phyloP scores from a whole-genome alignment of 2,888 invertebrate species.

The Lasioglossum marginatum region DNA sequence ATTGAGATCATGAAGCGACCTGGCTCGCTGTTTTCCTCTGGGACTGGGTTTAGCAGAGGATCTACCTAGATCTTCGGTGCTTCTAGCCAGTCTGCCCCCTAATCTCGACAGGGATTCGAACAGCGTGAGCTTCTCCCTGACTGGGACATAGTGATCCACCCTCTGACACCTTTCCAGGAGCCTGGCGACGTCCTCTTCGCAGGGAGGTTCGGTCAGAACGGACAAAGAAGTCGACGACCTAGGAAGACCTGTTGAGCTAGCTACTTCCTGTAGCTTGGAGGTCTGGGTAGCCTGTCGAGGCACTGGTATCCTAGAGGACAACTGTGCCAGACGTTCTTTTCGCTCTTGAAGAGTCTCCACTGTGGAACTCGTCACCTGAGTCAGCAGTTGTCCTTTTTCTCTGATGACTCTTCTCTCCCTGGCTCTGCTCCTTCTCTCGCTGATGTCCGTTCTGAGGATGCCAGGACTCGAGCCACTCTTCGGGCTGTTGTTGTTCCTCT shows the following conservation, averaged over 20 bases:
- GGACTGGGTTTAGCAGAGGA: conserved; percentile 84
- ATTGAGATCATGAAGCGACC: conserved; percentile 88
- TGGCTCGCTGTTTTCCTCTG: conserved; percentile 86
- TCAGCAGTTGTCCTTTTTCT: conserved; percentile 67
- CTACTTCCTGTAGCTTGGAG: conserved; percentile 27
- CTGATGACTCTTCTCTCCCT: conserved; percentile 78
- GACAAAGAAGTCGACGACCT: conserved; percentile 62
- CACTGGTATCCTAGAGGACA: conserved; percentile 73
- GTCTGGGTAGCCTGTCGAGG: conserved; percentile 55
- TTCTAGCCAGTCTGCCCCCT: conserved; percentile 87
- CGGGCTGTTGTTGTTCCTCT: conserved; percentile 67
- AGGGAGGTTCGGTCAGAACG: conserved; percentile 65
- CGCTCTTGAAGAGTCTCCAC: conserved; percentile 74
- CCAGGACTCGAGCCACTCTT: conserved; percentile 62
- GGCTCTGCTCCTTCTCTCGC: conserved; percentile 79
- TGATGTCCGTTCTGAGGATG: conserved; percentile 73
- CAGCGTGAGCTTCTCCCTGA: conserved; percentile 89
- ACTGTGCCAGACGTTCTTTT: conserved; percentile 70
- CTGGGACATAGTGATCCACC: conserved; percentile 89
- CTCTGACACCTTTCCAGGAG: conserved; percentile 86
- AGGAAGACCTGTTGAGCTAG: conserved; percentile 24
- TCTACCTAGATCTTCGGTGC: conserved; percentile 88
- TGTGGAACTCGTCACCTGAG: conserved; percentile 29
- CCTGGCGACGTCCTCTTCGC: conserved; percentile 85
- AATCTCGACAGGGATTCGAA: conserved; percentile 89